A percentile compares a stretch with the other conserved stretches of the same genome.
Conservation (phyloP, 2,797 vertebrate species). For the Tadarida brasiliensis region DNA sequence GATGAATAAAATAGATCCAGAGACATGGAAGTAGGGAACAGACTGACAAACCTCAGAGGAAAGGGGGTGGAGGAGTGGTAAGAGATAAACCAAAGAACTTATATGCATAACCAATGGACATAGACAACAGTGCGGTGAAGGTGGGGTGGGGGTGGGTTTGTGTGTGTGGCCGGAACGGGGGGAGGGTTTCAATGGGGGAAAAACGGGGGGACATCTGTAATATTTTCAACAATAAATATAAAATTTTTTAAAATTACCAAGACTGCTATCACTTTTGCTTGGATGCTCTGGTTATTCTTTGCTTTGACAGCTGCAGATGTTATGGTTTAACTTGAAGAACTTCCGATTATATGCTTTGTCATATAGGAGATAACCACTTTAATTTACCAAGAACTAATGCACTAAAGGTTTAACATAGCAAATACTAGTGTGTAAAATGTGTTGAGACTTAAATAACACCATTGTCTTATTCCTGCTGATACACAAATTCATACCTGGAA, state of each 20-base stretch:
- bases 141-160: too few relatives aligned
- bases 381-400: neutral
- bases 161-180: too few relatives aligned
- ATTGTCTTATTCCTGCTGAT: neutral
- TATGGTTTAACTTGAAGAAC: neutral
- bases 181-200: too few relatives aligned
- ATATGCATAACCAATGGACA: too few relatives aligned
- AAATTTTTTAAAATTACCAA: neutral
- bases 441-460: neutral
- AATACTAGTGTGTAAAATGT: neutral
- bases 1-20: too few relatives aligned
- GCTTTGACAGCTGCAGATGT: neutral
- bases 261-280: neutral
- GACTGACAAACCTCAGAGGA: too few relatives aligned
- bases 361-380: neutral
- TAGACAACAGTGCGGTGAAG: too few relatives aligned
- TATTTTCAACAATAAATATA: too few relatives aligned
- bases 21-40: too few relatives aligned
- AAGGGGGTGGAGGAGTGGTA: too few relatives aligned
- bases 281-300: neutral
- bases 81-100: too few relatives aligned
- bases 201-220: too few relatives aligned
- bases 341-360: neutral
- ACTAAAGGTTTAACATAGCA: neutral
- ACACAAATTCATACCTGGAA: neutral